These are phyloP conservation scores for Nematopogon swammerdamellus DNA, from an alignment of 2,888 invertebrate genomes.

Conservation along the genomic window DNA sequence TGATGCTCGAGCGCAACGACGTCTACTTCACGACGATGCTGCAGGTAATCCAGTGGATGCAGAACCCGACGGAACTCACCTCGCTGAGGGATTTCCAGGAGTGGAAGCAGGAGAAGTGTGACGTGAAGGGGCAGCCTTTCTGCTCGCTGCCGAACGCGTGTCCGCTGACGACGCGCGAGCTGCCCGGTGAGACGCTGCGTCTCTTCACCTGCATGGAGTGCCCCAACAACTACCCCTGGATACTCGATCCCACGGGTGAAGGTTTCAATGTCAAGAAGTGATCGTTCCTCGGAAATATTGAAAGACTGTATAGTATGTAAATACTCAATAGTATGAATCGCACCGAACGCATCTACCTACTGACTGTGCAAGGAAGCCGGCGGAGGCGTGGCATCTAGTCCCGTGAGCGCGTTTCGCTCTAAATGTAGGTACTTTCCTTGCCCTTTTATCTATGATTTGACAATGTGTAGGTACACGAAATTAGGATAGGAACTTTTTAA, in stretches of 20 bases:
- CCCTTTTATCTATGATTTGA: background rate
- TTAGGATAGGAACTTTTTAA: background rate
- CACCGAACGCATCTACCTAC: background rate
- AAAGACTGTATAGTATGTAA: constrained; percentile 56
- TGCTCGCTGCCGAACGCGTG: constrained; percentile 91
- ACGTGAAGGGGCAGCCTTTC: constrained; percentile 90
- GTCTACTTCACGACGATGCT: constrained; percentile 92
- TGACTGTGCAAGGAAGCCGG: background rate
- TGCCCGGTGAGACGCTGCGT: constrained; percentile 88
- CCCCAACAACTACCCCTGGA: constrained; percentile 94
- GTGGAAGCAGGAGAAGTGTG: constrained; percentile 91
- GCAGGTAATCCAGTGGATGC: constrained; percentile 95
- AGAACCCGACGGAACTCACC: constrained; percentile 85
- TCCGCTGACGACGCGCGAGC: constrained; percentile 82
- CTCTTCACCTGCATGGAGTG: constrained; percentile 96
- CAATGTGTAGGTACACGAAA: background rate
- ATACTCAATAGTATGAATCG: constrained; percentile 24
- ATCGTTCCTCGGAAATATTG: constrained; percentile 46
- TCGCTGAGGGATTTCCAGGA: constrained; percentile 87
- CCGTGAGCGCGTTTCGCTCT: background rate
- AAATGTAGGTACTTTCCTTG: background rate
- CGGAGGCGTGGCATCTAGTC: no score
- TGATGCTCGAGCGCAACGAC: constrained; percentile 84
- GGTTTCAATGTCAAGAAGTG: constrained; percentile 82
- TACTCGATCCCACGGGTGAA: constrained; percentile 91